Evolutionary conservation across 2,113 vertebrate species (phyloP), one percentile per base, ranked within the genome.

Genomic region (Oryzias woworae): DNA sequence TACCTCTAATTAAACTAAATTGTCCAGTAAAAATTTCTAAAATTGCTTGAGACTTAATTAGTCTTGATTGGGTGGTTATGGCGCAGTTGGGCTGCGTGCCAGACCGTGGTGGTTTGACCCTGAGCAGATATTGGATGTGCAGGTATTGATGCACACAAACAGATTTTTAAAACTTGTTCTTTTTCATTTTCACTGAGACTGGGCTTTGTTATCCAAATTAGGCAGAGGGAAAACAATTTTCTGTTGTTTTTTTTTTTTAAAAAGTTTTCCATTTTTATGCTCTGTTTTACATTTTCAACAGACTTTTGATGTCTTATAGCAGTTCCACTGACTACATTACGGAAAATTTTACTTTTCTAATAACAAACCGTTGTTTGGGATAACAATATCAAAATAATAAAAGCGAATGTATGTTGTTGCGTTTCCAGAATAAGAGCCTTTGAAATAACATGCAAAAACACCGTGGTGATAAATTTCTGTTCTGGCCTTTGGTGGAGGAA

Each of bases 31-130:
- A 20, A 84, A 71, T 60, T 52, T 80, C 67, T 77, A 13, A 55
- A 61, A 58, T 69, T 41, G 55, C 62, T 75, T 81, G 77, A 49
- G 63, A 62, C 69, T 83, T 83, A 71, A 81, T 88, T 84, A 58
- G 45, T 68, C 73, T 83, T 81, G 62, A 83, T 77, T 82, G 76
- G 53, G 75, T 67, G 83, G 69, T 55, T 58, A 52, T 68, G 60
- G 53, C 73, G 60, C 4, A 66, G 48, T 69, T 66, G 66, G 48
- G 36, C 55, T 76, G 69, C 54, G 55, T 82, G 81, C 75, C 61
- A 55, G 72, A 53, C 67, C 68, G 63, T 55, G 74, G 67, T 67
- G 52, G 69, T 64, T 23, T 70, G 16, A 24, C 66, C 49, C 70
- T 47, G 17, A 68, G 58, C 36, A 36, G 36, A 36, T 10, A 53